Base-by-base conservation (phyloP, 2,113 vertebrate genomes). In the Symphodus melops region DNA sequence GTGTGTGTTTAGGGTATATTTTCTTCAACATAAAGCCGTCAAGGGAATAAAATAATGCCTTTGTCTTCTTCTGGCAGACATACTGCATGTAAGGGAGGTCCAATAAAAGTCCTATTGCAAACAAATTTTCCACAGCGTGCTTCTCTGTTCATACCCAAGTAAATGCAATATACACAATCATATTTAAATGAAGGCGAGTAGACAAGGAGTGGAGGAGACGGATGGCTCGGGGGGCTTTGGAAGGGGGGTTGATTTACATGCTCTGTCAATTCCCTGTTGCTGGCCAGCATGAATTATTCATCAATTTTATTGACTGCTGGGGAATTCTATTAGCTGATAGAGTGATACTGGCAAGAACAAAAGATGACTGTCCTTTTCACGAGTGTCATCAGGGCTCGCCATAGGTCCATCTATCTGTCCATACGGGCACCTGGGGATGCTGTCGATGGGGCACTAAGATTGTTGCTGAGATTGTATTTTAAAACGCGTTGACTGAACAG, bases 251-350 rank as follows among this genome's bases (percentile, higher is more conserved):
- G 86, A 93, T 93, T 93, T 91, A 87, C 89, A 92, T 90, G 89
- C 86, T 76, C 81, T 74, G 82, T 84, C 88, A 87, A 91, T 89
- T 73, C 82, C 63, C 83, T 25, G 68, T 83, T 72, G 89, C 88
- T 65, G 44, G 78, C 55, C 62, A 52, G 67, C 81, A 89, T 92
- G 80, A 90, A 93, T 92, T 89, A 93, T 93, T 92, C 93, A 94
- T 91, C 80, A 59, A 8, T 80, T 86, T 91, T 89, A 93, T 91
- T 91, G 91, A 93, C 87, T 91, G 63, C 81, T 74, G 63, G 74
- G 67, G 85, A 82, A 93, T 92, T 91, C 81, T 92, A 91, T 92
- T 91, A 92, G 85, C 84, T 66, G 85, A 91, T 71, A 63, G 85
- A 86, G 65, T 75, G 84, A 91, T 85, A 77, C 82, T 85, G 73